Conservation (phyloP, 1,140 invertebrate genomes). For the Chironomus striatipennis region DNA sequence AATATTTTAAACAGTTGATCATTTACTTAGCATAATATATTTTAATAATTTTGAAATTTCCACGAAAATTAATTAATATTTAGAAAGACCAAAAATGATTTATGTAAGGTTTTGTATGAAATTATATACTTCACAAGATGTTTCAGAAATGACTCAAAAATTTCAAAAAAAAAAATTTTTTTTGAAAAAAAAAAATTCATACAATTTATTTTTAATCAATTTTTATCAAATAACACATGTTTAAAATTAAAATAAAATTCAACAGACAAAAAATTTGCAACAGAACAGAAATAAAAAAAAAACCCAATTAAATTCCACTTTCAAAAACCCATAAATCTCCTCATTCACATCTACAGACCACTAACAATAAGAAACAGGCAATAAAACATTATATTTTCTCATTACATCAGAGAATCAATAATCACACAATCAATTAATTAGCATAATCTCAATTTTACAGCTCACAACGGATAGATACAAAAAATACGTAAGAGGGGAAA, state of each 20-base stretch:
- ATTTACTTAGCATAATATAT: no score
- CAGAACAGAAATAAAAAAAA: not conserved
- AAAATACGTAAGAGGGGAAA: not conserved
- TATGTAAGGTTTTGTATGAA: no score
- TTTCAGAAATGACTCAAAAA: no score
- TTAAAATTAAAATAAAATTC: not conserved
- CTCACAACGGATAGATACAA: no score
- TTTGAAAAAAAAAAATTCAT: no score
- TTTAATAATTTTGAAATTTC: no score
- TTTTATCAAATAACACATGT: not conserved
- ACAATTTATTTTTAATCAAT: no score
- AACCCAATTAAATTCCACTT: not conserved
- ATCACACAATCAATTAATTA: slow-evolving; percentile 23
- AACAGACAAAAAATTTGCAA: not conserved
- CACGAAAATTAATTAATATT: no score
- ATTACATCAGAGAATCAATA: slow-evolving; percentile 9
- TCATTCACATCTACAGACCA: not conserved
- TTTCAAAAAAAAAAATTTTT: no score
- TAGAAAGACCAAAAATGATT: no score
- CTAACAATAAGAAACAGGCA: not conserved
- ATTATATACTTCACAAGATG: no score
- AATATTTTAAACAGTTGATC: no score
- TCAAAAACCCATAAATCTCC: not conserved
- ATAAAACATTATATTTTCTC: not conserved
- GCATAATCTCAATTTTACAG: slow-evolving; percentile 13